A percentile compares a stretch with the other conserved stretches of the same genome.
These are phyloP conservation scores for Perognathus longimembris DNA, from an alignment of 2,113 vertebrate genomes.

Conservation along the genomic window DNA sequence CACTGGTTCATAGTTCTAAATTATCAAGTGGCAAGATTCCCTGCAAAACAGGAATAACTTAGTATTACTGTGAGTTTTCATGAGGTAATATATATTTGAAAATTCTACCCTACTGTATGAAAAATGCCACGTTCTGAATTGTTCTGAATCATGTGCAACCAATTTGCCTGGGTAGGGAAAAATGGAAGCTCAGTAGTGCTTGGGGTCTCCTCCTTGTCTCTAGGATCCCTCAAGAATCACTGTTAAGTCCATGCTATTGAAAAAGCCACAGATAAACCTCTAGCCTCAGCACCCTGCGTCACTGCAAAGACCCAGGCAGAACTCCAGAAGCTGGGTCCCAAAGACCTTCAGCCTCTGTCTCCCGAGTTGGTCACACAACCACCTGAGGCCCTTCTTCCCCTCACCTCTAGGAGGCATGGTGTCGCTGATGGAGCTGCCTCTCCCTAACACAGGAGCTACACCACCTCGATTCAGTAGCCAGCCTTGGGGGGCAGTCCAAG, in stretches of 20 bases:
- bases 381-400: not conserved
- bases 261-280: not conserved
- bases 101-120: not conserved
- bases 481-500: no score
- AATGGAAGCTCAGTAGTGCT: not conserved
- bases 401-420: not conserved
- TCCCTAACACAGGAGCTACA: no score
- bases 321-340: not conserved
- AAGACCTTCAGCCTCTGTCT: not conserved
- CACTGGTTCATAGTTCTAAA: not conserved
- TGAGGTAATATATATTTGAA: not conserved
- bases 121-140: not conserved
- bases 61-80: not conserved
- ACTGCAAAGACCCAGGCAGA: accelerated
- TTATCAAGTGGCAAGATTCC: no score
- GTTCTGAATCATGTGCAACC: not conserved
- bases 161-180: not conserved
- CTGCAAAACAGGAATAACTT: not conserved
- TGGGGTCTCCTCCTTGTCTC: not conserved
- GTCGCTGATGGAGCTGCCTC: not conserved
- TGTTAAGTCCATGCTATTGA: not conserved
- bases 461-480: not conserved
- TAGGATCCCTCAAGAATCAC: not conserved
- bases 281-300: not conserved
- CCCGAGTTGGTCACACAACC: not conserved